Percentiles rank a stretch among this genome's conserved stretches.
Conservation (phyloP, 2,888 invertebrate species). For the Norana najaformis region DNA sequence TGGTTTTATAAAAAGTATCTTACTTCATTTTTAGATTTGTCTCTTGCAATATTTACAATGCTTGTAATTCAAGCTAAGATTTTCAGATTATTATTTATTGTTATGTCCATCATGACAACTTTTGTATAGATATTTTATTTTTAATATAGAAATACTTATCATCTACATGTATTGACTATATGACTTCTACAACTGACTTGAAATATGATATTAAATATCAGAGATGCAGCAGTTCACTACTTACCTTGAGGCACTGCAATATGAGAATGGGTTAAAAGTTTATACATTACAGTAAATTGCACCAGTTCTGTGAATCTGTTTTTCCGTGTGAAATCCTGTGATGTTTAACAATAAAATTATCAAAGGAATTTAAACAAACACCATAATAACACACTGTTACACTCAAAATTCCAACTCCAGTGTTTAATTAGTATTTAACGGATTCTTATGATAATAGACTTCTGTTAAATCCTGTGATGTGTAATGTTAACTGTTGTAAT, state of each 20-base stretch:
- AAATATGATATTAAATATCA: neutral
- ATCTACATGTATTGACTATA: neutral
- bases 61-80: neutral
- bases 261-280: neutral
- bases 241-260: neutral
- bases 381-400: neutral
- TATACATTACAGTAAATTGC: neutral
- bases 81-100: neutral
- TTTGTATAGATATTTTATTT: neutral
- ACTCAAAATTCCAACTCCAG: neutral
- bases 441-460: neutral
- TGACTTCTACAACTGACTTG: neutral
- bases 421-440: neutral
- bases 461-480: neutral
- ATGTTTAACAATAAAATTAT: neutral
- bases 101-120: neutral
- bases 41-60: neutral
- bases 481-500: too few species aligned
- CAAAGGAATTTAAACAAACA: neutral
- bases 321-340: neutral
- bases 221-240: neutral
- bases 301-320: neutral
- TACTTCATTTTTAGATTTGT: neutral
- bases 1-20: neutral
- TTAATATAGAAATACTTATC: neutral